Evolutionary conservation across 2,888 invertebrate species (phyloP).

Genomic region (Cephus runcator): DNA sequence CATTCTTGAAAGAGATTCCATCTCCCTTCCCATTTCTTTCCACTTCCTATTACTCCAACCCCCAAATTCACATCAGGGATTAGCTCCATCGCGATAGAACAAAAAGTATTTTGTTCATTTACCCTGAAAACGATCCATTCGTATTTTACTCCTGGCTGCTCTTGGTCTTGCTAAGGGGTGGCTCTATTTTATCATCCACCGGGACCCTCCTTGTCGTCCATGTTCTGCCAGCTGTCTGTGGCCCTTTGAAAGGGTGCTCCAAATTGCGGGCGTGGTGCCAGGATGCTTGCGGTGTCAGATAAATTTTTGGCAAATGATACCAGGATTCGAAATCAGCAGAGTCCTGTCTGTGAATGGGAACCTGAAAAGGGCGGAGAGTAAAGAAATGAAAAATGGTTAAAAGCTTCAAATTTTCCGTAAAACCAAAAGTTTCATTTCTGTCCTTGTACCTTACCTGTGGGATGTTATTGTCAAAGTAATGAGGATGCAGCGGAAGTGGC

Average conservation of each 20-base stretch:
- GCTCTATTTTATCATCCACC: conserved; percentile 48
- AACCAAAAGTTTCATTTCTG: neutral
- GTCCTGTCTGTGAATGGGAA: conserved; percentile 30
- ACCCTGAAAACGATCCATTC: neutral
- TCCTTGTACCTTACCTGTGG: conserved; percentile 38
- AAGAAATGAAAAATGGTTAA: neutral
- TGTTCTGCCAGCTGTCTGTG: conserved; percentile 10
- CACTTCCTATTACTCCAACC: neutral
- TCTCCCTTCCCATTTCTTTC: neutral
- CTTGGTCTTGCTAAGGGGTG: conserved; percentile 42
- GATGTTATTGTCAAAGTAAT: conserved; percentile 29
- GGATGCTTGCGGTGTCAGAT: conserved; percentile 23
- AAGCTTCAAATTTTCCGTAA: neutral
- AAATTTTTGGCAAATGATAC: conserved; percentile 30
- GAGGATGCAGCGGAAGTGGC: conserved; percentile 9
- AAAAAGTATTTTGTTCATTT: conserved; percentile 14
- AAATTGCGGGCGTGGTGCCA: conserved; percentile 28
- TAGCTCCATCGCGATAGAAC: neutral
- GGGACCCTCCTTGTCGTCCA: conserved; percentile 23
- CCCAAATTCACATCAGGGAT: neutral
- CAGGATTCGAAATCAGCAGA: conserved; percentile 19
- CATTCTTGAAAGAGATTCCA: neutral
- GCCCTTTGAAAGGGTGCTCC: conserved; percentile 5
- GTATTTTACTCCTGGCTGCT: neutral
- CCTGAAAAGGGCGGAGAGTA: conserved; percentile 20